Evolutionary conservation across 1,140 invertebrate species (phyloP).

Genomic region (Pogonus chalceus): DNA sequence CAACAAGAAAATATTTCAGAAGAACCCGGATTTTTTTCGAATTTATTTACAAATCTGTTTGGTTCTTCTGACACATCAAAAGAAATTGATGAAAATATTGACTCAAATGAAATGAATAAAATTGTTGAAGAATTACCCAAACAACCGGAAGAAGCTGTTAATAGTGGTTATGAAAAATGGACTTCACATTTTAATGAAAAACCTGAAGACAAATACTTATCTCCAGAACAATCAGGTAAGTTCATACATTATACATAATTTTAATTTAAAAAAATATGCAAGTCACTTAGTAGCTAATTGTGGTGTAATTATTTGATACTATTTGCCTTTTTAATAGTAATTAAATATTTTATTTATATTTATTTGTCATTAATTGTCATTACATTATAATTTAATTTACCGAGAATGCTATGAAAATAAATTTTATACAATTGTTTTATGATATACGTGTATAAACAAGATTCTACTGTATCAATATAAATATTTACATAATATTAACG

Average conservation of each 20-base stretch:
- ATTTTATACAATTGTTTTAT: too few species aligned
- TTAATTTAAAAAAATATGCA: too few species aligned
- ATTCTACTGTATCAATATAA: too few species aligned
- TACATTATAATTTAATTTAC: too few species aligned
- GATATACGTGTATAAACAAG: too few species aligned
- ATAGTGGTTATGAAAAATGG: not conserved
- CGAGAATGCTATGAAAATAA: too few species aligned
- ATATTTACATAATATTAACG: too few species aligned
- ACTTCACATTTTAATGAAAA: not conserved
- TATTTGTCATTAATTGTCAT: too few species aligned
- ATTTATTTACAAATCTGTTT: not conserved
- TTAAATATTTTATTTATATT: too few species aligned
- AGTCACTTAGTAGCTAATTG: too few species aligned
- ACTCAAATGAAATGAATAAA: slow-evolving; percentile 9
- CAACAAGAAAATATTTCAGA: not conserved
- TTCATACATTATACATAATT: not conserved
- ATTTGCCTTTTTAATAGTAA: too few species aligned
- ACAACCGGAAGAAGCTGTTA: not conserved
- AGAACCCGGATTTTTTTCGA: not conserved
- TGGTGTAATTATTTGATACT: too few species aligned
- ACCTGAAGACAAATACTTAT: not conserved
- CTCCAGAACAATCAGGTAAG: not conserved
- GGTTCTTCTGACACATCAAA: not conserved
- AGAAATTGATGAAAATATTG: not conserved
- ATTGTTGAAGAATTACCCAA: slow-evolving; percentile 8